phyloP scores from a whole-genome alignment of 2,888 invertebrate genomes.

The Ennomos fuscantarius region DNA sequence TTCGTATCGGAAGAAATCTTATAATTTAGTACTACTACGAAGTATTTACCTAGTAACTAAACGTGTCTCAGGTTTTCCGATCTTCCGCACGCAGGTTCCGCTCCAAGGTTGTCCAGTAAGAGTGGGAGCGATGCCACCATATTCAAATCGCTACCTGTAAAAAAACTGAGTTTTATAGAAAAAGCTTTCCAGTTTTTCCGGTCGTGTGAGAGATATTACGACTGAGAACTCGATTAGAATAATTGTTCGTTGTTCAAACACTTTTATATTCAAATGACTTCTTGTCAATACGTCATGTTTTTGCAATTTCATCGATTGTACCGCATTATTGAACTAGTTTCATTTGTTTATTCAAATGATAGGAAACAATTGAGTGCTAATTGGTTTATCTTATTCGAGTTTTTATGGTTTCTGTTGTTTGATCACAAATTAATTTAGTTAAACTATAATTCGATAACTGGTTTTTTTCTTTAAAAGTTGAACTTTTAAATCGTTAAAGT shows the following conservation, averaged over 20 bases:
- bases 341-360: slow-evolving; percentile 41
- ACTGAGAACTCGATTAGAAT: slow-evolving; percentile 68
- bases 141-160: slow-evolving; percentile 66
- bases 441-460: no score
- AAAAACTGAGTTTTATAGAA: slow-evolving; percentile 65
- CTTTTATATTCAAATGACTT: slow-evolving; percentile 75
- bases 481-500: no score
- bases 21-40: background rate
- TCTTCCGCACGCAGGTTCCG: slow-evolving; percentile 22
- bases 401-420: slow-evolving; percentile 19
- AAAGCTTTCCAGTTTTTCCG: slow-evolving; percentile 80
- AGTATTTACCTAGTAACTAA: slow-evolving; percentile 19
- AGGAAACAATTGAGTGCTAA: slow-evolving; percentile 34
- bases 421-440: background rate
- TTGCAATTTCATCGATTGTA: slow-evolving; percentile 43
- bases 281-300: slow-evolving; percentile 60
- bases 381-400: slow-evolving; percentile 27
- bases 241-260: slow-evolving; percentile 55
- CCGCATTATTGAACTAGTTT: slow-evolving; percentile 45
- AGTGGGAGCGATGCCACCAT: slow-evolving; percentile 72
- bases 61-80: slow-evolving; percentile 16
- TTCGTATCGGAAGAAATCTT: no score
- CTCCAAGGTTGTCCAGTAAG: slow-evolving; percentile 56
- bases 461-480: no score
- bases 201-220: slow-evolving; percentile 59